phyloP scores from a whole-genome alignment of 1,140 invertebrate species.

The Thrips palmi region DNA sequence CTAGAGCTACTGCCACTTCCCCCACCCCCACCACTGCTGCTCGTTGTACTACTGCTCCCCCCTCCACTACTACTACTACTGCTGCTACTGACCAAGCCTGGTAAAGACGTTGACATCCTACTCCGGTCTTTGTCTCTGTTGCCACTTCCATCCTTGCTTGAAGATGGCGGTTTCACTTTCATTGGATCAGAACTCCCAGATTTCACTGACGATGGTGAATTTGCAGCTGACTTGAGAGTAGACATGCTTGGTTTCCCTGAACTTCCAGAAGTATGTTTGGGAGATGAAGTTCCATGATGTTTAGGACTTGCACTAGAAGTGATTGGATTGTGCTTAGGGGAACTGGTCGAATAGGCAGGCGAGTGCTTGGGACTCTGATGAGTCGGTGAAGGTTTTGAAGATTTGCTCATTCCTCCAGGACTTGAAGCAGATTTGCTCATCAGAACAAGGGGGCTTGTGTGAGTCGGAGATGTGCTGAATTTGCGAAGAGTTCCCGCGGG shows the following conservation, averaged over 20 bases:
- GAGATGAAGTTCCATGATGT: constrained; percentile 45
- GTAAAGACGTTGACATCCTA: constrained; percentile 16
- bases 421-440: constrained; percentile 37
- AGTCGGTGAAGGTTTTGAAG: constrained; percentile 30
- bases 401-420: constrained; percentile 31
- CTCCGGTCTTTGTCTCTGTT: constrained; percentile 20
- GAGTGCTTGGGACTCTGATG: constrained; percentile 56
- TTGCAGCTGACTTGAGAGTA: constrained; percentile 59
- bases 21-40: constrained; percentile 22
- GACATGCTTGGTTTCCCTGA: constrained; percentile 79
- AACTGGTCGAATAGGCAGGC: constrained; percentile 18
- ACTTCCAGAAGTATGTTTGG: constrained; percentile 48
- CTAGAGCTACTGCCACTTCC: constrained; percentile 44
- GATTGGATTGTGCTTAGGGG: constrained; percentile 16
- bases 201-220: constrained; percentile 28
- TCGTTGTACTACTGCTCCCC: constrained; percentile 26
- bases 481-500: constrained; percentile 42
- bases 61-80: constrained; percentile 24
- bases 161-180: constrained; percentile 25
- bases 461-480: constrained; percentile 47
- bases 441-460: constrained; percentile 27
- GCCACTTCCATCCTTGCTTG: constrained; percentile 27
- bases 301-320: constrained; percentile 36
- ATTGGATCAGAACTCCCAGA: no score
- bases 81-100: no score